phyloP scores from a whole-genome alignment of 2,113 vertebrate genomes.

The Sinocyclocheilus rhinocerous region DNA sequence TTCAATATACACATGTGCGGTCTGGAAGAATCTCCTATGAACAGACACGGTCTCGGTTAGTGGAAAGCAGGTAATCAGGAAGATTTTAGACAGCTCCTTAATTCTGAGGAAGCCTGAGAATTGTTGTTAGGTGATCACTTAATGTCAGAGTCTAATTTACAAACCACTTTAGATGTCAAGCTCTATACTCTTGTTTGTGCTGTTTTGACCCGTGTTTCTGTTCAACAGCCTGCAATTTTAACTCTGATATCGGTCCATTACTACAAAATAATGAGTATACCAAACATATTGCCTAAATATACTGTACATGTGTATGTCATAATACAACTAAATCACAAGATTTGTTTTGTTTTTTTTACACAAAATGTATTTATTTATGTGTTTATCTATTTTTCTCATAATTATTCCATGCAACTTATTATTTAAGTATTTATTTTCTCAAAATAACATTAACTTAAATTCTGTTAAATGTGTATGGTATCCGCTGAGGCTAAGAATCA shows the following conservation, averaged over 20 bases:
- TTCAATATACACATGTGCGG: constrained; percentile 97
- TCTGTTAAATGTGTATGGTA: not conserved
- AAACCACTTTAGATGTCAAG: not conserved
- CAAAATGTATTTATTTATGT: not conserved
- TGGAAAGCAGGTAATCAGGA: constrained; percentile 19
- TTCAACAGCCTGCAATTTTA: not conserved
- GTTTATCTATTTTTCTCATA: no score
- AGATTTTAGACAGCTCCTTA: not conserved
- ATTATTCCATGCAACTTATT: not conserved
- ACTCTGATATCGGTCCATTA: not conserved
- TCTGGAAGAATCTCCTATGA: constrained; percentile 96
- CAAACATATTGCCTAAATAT: not conserved
- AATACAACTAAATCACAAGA: not conserved
- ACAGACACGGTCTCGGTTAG: constrained; percentile 55
- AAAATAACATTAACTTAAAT: not conserved
- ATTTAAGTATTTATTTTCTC: not conserved
- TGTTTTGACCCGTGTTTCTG: not conserved
- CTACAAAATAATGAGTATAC: not conserved
- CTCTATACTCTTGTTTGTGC: not conserved
- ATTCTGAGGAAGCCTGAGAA: not conserved
- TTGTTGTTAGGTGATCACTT: not conserved
- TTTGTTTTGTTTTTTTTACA: not conserved
- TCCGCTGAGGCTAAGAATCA: not conserved
- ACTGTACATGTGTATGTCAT: not conserved
- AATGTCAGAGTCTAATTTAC: not conserved